Evolutionary conservation across 2,113 vertebrate genomes (phyloP).

Genomic region (Orthonyx spaldingii): DNA sequence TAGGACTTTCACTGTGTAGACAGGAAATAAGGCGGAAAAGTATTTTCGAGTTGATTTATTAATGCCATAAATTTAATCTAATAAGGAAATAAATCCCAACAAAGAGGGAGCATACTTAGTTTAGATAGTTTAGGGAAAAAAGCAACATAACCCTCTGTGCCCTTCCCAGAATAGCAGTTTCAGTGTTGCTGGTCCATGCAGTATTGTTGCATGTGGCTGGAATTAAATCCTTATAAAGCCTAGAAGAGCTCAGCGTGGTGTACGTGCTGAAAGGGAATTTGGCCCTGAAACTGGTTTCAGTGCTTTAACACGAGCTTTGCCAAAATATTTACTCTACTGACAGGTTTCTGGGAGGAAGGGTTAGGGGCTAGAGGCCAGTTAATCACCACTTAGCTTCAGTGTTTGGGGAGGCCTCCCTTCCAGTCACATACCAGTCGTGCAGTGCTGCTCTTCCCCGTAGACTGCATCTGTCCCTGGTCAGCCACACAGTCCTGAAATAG

Average conservation of each 20-base stretch:
- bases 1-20: neutral
- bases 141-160: neutral
- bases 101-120: neutral
- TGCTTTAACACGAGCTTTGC: neutral
- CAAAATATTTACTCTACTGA: neutral
- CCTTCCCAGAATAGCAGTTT: neutral
- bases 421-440: neutral
- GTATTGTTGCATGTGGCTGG: neutral
- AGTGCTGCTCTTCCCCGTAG: neutral
- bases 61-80: neutral
- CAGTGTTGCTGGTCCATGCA: neutral
- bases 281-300: neutral
- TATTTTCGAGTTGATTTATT: constrained; percentile 7
- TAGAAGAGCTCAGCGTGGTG: neutral
- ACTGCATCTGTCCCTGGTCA: neutral
- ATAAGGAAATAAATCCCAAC: neutral
- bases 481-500: neutral
- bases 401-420: neutral
- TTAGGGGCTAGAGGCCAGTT: neutral
- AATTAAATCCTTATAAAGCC: neutral
- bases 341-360: neutral
- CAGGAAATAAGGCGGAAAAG: neutral
- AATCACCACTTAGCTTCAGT: neutral
- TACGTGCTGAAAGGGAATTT: neutral
- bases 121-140: neutral